Evolutionary conservation across 2,113 vertebrate genomes (phyloP).

Genomic region (Sclerurus mexicanus): DNA sequence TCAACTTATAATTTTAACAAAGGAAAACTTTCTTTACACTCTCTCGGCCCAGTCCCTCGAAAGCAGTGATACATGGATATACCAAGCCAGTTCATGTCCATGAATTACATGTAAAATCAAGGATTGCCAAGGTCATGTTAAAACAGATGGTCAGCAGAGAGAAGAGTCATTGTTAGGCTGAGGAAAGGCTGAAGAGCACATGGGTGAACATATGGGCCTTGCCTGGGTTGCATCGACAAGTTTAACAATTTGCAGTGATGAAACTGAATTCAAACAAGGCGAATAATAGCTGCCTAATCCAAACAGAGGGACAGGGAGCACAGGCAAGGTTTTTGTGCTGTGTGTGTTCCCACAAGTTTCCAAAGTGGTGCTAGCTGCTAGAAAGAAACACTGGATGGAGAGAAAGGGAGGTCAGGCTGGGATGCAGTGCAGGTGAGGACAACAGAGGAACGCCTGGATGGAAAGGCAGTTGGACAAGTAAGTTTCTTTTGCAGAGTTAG

Average conservation of each 20-base stretch:
- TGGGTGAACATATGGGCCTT: not conserved
- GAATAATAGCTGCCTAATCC: not conserved
- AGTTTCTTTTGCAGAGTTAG: not conserved
- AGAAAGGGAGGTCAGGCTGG: not conserved
- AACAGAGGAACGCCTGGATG: not conserved
- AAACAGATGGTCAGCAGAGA: not conserved
- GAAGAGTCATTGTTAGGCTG: not conserved
- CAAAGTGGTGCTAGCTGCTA: not conserved
- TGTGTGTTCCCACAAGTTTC: not conserved
- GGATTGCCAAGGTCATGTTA: not conserved
- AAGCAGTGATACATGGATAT: not conserved
- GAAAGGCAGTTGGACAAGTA: not conserved
- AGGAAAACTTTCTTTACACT: not conserved
- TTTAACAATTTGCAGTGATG: not conserved
- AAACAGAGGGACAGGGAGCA: not conserved
- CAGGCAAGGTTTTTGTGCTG: not conserved
- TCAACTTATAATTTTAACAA: not conserved
- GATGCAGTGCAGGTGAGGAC: not conserved
- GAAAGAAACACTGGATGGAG: accelerated
- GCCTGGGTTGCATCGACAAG: not conserved
- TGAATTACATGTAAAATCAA: not conserved
- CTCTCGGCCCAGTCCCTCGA: not conserved
- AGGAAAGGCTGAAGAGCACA: not conserved
- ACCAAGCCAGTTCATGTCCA: not conserved
- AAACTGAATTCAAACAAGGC: not conserved